A percentile compares a stretch with the other conserved stretches of the same genome.
These are phyloP conservation scores for Drosophila albomicans DNA, from an alignment of 1,140 invertebrate genomes.

Conservation along the genomic window DNA sequence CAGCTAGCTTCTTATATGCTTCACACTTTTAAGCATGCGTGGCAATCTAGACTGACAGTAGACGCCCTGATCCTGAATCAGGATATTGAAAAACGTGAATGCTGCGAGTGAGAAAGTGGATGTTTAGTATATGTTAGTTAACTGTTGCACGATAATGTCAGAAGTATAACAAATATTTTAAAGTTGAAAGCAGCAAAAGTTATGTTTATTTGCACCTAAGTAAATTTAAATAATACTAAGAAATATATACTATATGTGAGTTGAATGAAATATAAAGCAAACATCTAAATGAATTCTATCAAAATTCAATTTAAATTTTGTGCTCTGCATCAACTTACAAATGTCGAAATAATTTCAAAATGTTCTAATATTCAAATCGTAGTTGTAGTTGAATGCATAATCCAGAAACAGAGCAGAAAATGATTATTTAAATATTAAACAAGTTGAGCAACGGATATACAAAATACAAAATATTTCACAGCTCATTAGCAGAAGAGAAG, in stretches of 20 bases:
- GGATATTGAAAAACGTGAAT: conserved; percentile 20
- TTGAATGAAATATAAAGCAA: too few relatives aligned
- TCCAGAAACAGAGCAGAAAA: conserved; percentile 32
- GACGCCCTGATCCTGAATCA: background rate
- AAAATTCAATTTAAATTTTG: background rate
- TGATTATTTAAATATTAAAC: conserved; percentile 62
- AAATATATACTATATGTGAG: too few relatives aligned
- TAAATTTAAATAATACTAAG: too few relatives aligned
- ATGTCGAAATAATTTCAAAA: conserved; percentile 2
- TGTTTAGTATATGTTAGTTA: background rate
- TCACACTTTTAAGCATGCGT: background rate
- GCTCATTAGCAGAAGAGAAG: conserved; percentile 11
- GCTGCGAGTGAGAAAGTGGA: background rate
- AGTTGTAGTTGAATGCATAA: conserved; percentile 3
- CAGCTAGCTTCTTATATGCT: background rate
- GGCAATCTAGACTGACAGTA: background rate
- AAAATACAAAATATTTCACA: conserved; percentile 22
- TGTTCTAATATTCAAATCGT: conserved; percentile 9
- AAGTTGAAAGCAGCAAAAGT: too few relatives aligned
- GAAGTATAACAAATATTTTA: too few relatives aligned
- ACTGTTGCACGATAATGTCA: background rate
- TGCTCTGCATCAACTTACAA: background rate
- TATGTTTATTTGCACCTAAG: too few relatives aligned
- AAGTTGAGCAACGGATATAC: conserved; percentile 20
- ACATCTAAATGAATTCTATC: too few relatives aligned